These are phyloP conservation scores for Loriculus beryllinus DNA, from an alignment of 2,797 vertebrate genomes.

Conservation along the genomic window DNA sequence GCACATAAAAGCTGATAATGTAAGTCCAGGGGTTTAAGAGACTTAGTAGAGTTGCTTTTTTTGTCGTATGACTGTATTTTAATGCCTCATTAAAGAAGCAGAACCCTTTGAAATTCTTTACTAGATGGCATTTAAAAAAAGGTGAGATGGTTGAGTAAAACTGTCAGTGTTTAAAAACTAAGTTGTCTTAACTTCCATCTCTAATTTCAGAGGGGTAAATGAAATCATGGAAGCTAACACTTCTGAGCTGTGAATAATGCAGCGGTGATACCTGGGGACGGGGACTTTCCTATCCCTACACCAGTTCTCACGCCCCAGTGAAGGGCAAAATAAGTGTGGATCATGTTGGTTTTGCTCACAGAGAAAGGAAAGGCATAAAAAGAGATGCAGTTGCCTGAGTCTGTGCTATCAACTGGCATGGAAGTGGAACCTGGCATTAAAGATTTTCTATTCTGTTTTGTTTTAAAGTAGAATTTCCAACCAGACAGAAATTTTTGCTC, in stretches of 20 bases:
- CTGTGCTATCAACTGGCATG: not conserved
- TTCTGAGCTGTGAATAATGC: not conserved
- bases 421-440: not conserved
- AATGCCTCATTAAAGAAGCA: slow-evolving; percentile 74
- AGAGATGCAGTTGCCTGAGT: not conserved
- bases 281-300: not conserved
- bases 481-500: not conserved
- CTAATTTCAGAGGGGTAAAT: slow-evolving; percentile 12
- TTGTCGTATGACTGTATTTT: slow-evolving; percentile 85
- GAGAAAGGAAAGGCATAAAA: not conserved
- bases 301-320: not conserved
- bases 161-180: slow-evolving; percentile 52
- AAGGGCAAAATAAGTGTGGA: not conserved
- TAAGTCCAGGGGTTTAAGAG: slow-evolving; percentile 80
- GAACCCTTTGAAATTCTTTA: slow-evolving; percentile 78
- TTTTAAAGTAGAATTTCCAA: not conserved
- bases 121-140: slow-evolving; percentile 57
- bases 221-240: not conserved
- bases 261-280: not conserved
- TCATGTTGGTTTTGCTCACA: not conserved
- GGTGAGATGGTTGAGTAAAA: slow-evolving; percentile 36
- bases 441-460: not conserved
- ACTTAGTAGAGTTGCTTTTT: slow-evolving; percentile 78
- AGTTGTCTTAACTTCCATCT: slow-evolving; percentile 9
- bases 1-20: slow-evolving; percentile 89